phyloP scores from a whole-genome alignment of 2,888 invertebrate genomes.

The Philopedon plagiatum region DNA sequence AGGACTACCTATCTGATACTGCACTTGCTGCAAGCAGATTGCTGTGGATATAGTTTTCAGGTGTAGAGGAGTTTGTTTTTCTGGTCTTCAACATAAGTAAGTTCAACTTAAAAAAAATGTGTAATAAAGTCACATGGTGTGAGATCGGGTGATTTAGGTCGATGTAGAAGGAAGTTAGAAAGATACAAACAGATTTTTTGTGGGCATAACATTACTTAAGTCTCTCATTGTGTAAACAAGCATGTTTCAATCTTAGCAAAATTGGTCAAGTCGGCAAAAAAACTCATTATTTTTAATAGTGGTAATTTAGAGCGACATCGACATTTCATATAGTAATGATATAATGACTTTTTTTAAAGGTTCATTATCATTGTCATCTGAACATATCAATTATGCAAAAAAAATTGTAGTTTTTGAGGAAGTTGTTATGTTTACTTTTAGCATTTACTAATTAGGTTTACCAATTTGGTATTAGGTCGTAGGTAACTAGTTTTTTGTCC shows the following conservation, averaged over 20 bases:
- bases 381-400: background rate
- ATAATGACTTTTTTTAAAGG: background rate
- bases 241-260: too few relatives aligned
- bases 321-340: too few relatives aligned
- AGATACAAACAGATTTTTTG: too few relatives aligned
- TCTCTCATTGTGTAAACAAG: too few relatives aligned
- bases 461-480: too few relatives aligned
- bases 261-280: too few relatives aligned
- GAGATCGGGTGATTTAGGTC: background rate
- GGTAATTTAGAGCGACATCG: background rate
- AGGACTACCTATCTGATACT: background rate
- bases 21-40: background rate
- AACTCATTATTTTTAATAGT: slow-evolving; percentile 14
- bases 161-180: too few relatives aligned
- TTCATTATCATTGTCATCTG: background rate
- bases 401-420: background rate
- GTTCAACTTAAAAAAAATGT: background rate
- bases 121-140: background rate
- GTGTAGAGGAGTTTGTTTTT: too few relatives aligned
- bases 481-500: too few relatives aligned
- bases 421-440: background rate
- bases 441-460: too few relatives aligned
- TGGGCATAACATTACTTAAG: too few relatives aligned
- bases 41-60: slow-evolving; percentile 3
- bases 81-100: background rate